Base-by-base conservation (phyloP, 30 jellyfish, hydroid and myxozoan genomes). In the Hydractinia echinata region DNA sequence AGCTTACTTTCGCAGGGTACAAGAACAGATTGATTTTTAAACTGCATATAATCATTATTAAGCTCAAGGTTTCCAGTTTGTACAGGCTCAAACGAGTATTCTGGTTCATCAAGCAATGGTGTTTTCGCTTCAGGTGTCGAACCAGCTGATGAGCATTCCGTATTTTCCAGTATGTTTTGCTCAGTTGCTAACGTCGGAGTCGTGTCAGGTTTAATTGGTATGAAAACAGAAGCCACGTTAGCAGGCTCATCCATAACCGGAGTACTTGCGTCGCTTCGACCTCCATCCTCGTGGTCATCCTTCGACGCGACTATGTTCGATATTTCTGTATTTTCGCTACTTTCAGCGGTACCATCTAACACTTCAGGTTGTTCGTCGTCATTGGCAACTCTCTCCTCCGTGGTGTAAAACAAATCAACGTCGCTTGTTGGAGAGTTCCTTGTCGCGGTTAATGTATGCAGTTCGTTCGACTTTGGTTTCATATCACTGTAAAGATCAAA, bases 121-220 rank as follows among this genome's bases (percentile, higher is more conserved):
- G 87, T 80, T 19, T 80, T 62, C 10, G 87, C 87, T 21, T 80
- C 87, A 14, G 87, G 87, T 50, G 81, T 80, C 6, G 87, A 80
- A 39, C 81, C 71, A 7, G 74, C 62, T 5, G 86, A 56, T 14
- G 87, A 15, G n/a, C 44, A 20, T 64, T 64, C 51, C 51, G 19
- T 51, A 51, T 64, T 7, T 64, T 64, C 39, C 19, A 6, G 19
- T 51, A 64, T n/a, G 10, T 64, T 51, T 5, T n/a, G 9, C 19
- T 64, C 39, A 8, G 48, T 3, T 14, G 73, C 21, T 10, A 84
- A 66, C 19, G 81, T 48, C 19, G 50, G 3, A 44, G 61, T 5
- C 54, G 8, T 21, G 21, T 21, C 73, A 8, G 60, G 20, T 7
- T 76, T 76, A 10, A 20, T 51, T 51, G 82, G 16, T 51, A 51